Evolutionary conservation across 2,113 vertebrate genomes (phyloP).

Genomic region (Anguilla japonica): DNA sequence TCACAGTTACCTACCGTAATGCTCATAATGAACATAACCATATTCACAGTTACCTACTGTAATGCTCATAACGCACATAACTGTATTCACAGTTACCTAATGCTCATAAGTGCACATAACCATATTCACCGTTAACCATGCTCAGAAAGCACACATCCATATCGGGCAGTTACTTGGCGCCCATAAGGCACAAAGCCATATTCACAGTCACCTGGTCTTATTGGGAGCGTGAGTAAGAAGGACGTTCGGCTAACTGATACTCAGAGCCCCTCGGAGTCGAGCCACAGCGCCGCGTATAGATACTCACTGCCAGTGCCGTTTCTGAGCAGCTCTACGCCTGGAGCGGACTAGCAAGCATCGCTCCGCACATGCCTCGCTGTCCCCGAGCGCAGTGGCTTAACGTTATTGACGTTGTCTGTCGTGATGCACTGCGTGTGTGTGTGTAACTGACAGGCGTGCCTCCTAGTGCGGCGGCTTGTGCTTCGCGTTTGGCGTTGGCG

Average conservation of each 20-base stretch:
- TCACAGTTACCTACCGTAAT: not conserved
- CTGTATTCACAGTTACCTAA: no score
- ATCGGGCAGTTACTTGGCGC: not conserved
- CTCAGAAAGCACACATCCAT: not conserved
- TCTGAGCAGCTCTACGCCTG: not conserved
- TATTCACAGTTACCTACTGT: not conserved
- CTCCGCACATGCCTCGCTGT: not conserved
- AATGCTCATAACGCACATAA: no score
- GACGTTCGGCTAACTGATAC: not conserved
- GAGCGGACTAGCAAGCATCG: not conserved
- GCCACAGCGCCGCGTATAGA: conserved; percentile 6
- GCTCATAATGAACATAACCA: not conserved
- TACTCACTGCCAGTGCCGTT: conserved; percentile 16
- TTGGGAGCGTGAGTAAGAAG: not conserved
- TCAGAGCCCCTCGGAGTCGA: not conserved
- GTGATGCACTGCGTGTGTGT: not conserved
- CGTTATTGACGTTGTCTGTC: not conserved
- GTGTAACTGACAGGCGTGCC: not conserved
- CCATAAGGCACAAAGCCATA: not conserved
- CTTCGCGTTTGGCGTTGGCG: not conserved
- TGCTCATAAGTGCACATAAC: not conserved
- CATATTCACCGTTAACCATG: not conserved
- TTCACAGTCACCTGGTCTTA: not conserved
- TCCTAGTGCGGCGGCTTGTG: not conserved
- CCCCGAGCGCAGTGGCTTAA: not conserved